Conservation (phyloP, 2,888 invertebrate species). For the Bibio marci region DNA sequence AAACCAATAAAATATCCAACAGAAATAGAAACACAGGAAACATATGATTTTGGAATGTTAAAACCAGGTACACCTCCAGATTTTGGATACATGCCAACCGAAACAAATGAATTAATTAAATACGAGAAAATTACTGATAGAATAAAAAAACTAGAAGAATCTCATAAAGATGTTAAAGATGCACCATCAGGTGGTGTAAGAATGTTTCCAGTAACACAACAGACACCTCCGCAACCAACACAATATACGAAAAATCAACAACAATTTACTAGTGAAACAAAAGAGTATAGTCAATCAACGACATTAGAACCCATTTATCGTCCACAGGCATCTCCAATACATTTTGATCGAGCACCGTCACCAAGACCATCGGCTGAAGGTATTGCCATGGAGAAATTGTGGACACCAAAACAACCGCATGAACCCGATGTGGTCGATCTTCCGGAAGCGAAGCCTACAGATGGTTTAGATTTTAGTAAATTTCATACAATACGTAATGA, state of each 20-base stretch:
- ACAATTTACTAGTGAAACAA: constrained; percentile 1
- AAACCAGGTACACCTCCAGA: constrained; percentile 54
- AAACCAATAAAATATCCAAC: no score
- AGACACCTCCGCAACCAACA: no score
- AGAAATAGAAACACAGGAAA: constrained; percentile 20
- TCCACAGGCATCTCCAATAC: constrained; percentile 18
- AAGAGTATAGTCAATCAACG: background rate
- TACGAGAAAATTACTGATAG: constrained; percentile 37
- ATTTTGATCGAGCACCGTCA: constrained; percentile 23
- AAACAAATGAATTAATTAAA: constrained; percentile 9
- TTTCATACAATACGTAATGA: background rate
- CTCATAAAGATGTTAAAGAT: constrained; percentile 34
- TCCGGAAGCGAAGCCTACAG: background rate
- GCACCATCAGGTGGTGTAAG: constrained; percentile 38
- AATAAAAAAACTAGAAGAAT: constrained; percentile 40
- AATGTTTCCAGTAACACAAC: constrained; percentile 36
- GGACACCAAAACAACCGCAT: constrained; percentile 31
- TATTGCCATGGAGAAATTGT: constrained; percentile 48
- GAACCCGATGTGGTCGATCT: constrained; percentile 8
- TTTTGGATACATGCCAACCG: constrained; percentile 39
- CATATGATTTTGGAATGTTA: no score
- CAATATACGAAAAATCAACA: no score
- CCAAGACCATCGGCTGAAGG: constrained; percentile 45
- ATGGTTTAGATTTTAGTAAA: background rate
- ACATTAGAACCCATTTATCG: constrained; percentile 24